These are phyloP conservation scores for Anguilla marmorata DNA, from an alignment of 2,797 vertebrate genomes.

Conservation along the genomic window DNA sequence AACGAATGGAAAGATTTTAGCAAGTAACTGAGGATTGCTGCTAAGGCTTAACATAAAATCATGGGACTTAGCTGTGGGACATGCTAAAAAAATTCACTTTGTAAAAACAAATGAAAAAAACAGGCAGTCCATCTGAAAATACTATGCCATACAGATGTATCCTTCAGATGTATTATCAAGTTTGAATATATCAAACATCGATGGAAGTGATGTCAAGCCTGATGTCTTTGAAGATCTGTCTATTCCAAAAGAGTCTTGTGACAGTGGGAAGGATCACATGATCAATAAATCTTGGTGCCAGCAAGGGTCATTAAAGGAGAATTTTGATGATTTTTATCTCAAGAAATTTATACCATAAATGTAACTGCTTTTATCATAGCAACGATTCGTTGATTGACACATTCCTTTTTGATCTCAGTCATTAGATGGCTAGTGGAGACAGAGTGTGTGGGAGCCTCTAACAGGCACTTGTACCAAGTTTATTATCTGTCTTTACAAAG, in stretches of 20 bases:
- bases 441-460: slow-evolving; percentile 1
- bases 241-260: neutral
- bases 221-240: neutral
- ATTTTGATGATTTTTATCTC: slow-evolving; percentile 9
- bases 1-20: neutral
- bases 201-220: neutral
- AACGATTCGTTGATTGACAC: slow-evolving; percentile 42
- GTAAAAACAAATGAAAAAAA: neutral
- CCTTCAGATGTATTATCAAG: neutral
- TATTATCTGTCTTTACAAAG: slow-evolving; percentile 18
- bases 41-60: neutral
- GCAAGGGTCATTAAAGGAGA: slow-evolving; percentile 30
- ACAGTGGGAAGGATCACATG: neutral
- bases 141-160: neutral
- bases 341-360: slow-evolving; percentile 34
- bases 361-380: slow-evolving; percentile 38
- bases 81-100: neutral
- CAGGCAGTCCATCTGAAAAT: neutral
- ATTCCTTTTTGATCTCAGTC: slow-evolving; percentile 30
- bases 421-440: slow-evolving; percentile 19
- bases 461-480: neutral
- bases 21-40: neutral
- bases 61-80: neutral
- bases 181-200: neutral
- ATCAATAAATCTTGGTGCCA: slow-evolving; percentile 7